Percentiles rank a stretch among this genome's conserved stretches.
These are phyloP conservation scores for Scaptomyza hsui DNA, from an alignment of 1,140 invertebrate genomes.

Conservation along the genomic window DNA sequence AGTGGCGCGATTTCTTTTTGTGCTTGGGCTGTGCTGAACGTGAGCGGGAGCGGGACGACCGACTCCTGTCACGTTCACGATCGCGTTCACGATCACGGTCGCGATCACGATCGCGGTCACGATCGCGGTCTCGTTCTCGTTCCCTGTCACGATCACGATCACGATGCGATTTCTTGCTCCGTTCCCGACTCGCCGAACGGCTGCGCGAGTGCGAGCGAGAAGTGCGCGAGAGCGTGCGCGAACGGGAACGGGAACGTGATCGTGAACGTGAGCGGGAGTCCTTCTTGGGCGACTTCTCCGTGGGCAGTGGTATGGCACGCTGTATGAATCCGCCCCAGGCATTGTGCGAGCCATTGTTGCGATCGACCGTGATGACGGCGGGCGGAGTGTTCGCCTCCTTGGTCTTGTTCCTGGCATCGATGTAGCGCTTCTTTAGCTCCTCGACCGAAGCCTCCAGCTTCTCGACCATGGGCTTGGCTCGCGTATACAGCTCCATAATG, in stretches of 20 bases:
- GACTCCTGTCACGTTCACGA: slow-evolving; percentile 46
- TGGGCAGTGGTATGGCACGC: slow-evolving; percentile 69
- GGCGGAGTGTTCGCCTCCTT: slow-evolving; percentile 86
- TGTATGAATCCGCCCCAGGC: slow-evolving; percentile 88
- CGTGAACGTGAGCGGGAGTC: slow-evolving; percentile 72
- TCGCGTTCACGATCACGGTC: slow-evolving; percentile 48
- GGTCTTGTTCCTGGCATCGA: slow-evolving; percentile 90
- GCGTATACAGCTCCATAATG: slow-evolving; percentile 93
- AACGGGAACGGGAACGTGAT: slow-evolving; percentile 73
- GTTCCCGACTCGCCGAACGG: slow-evolving; percentile 70
- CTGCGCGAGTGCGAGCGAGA: slow-evolving; percentile 69
- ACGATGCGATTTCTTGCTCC: slow-evolving; percentile 84
- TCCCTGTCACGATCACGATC: slow-evolving; percentile 31
- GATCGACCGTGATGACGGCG: slow-evolving; percentile 85
- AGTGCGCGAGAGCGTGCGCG: slow-evolving; percentile 77
- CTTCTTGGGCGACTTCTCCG: slow-evolving; percentile 74
- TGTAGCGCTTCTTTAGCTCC: slow-evolving; percentile 89
- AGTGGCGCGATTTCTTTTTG: slow-evolving; percentile 81
- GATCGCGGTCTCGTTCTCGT: slow-evolving; percentile 34
- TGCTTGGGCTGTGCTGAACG: slow-evolving; percentile 68
- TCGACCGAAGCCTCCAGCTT: slow-evolving; percentile 91
- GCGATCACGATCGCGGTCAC: slow-evolving; percentile 37
- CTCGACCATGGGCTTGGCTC: slow-evolving; percentile 91
- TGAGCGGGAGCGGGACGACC: slow-evolving; percentile 84
- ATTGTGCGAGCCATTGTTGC: slow-evolving; percentile 86